Evolutionary conservation across 1,140 invertebrate genomes (phyloP).

Genomic region (Harpegnathos saltator): DNA sequence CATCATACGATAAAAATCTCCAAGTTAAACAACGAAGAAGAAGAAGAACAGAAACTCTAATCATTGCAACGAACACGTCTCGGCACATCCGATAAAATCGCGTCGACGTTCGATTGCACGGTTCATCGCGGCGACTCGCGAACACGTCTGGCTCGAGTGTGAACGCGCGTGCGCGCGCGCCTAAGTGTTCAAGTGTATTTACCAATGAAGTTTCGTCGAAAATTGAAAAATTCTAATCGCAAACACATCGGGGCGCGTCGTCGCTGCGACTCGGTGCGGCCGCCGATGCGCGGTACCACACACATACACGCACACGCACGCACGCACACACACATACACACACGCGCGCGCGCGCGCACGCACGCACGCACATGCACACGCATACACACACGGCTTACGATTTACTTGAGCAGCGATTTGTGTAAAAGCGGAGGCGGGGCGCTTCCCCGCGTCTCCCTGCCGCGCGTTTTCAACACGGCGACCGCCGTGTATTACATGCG

Average conservation of each 20-base stretch:
- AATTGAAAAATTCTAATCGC: constrained; percentile 83
- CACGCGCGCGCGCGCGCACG: constrained; percentile 7
- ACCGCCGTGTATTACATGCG: no score
- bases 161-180: constrained; percentile 2
- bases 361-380: not conserved
- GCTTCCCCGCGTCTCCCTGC: not conserved
- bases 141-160: constrained; percentile 8
- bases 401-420: constrained; percentile 74
- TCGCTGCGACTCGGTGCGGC: constrained; percentile 25
- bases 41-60: not conserved
- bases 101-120: not conserved
- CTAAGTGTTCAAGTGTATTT: constrained; percentile 33
- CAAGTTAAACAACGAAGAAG: not conserved
- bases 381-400: constrained; percentile 59
- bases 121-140: not conserved
- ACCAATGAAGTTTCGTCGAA: constrained; percentile 67
- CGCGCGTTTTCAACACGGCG: not conserved
- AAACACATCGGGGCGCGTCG: constrained; percentile 60
- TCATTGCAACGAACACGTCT: not conserved
- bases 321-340: not conserved
- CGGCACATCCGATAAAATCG: not conserved
- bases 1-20: no score
- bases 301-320: not conserved
- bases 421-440: constrained; percentile 2
- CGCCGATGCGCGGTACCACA: not conserved